Base-by-base conservation (phyloP, 2,797 vertebrate genomes). In the Falco naumanni region DNA sequence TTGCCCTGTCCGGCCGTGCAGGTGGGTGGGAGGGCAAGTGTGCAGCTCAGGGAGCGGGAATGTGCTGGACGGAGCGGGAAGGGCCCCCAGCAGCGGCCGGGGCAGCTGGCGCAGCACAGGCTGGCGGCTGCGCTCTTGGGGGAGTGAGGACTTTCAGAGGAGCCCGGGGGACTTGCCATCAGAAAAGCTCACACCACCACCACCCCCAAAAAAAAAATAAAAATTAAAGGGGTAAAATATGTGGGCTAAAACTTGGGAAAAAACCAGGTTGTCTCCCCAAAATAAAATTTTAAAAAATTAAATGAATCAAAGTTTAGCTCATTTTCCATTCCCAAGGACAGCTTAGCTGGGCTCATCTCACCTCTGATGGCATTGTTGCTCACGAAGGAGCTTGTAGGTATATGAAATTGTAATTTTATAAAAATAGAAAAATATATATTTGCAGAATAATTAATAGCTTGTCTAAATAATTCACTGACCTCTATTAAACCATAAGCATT, bases 371-470 rank as follows among this genome's bases (percentile, higher is more conserved):
- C 90, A 90, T 85, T 59, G 78, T 85, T 93, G 90, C 92, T 96
- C 84, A 45, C 84, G 93, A 94, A 95, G 89, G 93, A 95, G 88
- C 81, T 92, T 89, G 80, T 93, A 94, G 92, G 93, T 85, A 64
- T 81, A 75, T 81, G 84, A 87, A 75, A 95, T 29, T 69, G 69
- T 95, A 92, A 85, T 96, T 95, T 95, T 90, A 94, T 92, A 95
- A 95, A 85, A 85, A 66, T 39, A 96, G 77, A 95, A 90, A 75
- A 79, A 84, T 89, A 93, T 95, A 92, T 96, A 94, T 95, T 95
- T 97, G 89, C 95, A 96, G 69, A 83, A 37, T 91, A 92, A 90
- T 71, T 82, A 77, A 78, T 94, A 93, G 83, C 5, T 47, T 85
- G 53, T 89, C 92, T 92, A 75, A 95, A 76, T 59, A 76, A 93